Conservation (phyloP, 2,113 vertebrate species). For the Megaceryle torquata region DNA sequence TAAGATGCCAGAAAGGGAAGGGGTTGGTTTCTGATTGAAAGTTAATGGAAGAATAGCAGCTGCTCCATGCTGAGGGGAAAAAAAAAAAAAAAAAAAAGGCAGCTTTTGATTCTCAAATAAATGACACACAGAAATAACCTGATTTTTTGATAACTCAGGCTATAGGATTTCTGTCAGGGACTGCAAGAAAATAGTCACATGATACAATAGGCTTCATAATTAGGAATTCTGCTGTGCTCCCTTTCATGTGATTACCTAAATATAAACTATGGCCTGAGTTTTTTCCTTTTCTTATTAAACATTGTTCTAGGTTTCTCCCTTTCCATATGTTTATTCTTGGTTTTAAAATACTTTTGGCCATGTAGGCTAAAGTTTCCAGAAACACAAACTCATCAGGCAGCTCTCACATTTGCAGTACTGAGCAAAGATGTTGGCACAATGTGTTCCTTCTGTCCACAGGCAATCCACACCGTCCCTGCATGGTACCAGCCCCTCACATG, state of each 20-base stretch:
- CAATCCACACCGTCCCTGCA: fast-evolving
- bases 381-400: neutral
- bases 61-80: neutral
- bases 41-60: neutral
- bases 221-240: neutral
- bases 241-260: neutral
- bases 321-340: neutral
- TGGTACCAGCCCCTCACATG: neutral
- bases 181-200: neutral
- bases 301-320: neutral
- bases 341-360: neutral
- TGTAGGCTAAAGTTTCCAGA: neutral
- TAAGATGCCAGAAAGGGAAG: neutral
- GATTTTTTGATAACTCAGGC: neutral
- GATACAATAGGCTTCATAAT: neutral
- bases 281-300: neutral
- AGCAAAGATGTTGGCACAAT: neutral
- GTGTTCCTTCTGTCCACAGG: neutral
- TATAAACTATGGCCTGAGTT: neutral
- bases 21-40: neutral
- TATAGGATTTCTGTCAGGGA: neutral
- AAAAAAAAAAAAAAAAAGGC: neutral
- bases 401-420: neutral
- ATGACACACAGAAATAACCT: neutral
- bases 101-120: neutral